Percentiles rank a stretch among this genome's conserved stretches.
Evolutionary conservation across 2,113 vertebrate species (phyloP).

Genomic region (Corvus moneduloides): DNA sequence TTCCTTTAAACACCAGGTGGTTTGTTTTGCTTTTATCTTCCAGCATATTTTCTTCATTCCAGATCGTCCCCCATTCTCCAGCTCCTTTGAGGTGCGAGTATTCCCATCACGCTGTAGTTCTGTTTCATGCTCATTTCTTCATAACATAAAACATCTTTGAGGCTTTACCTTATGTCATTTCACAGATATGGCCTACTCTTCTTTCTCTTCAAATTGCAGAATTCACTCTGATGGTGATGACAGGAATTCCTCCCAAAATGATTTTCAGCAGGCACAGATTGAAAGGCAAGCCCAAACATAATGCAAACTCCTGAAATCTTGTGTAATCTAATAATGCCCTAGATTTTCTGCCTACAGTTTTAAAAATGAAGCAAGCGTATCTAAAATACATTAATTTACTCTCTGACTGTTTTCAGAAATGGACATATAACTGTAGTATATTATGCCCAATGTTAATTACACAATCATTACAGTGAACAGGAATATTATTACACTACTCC

Average conservation of each 20-base stretch:
- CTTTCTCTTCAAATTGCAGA: neutral
- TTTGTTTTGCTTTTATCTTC: neutral
- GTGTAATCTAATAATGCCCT: neutral
- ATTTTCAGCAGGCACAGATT: neutral
- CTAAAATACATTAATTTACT: neutral
- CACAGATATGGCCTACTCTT: neutral
- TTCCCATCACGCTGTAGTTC: neutral
- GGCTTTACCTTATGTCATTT: neutral
- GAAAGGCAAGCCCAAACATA: neutral
- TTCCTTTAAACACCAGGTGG: neutral
- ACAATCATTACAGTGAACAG: neutral
- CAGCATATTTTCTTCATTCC: neutral
- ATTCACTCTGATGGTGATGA: neutral
- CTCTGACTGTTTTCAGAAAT: neutral
- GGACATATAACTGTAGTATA: neutral
- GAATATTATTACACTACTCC: neutral
- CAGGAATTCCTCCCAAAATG: neutral
- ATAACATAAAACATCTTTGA: neutral
- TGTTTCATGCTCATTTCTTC: neutral
- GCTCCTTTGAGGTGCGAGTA: neutral
- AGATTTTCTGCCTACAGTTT: neutral
- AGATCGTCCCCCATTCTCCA: neutral
- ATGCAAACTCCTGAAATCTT: neutral
- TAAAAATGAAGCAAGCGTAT: neutral
- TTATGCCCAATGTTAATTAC: neutral